Base-by-base conservation (phyloP, 2,113 vertebrate species). In the Rousettus leschenaultii region DNA sequence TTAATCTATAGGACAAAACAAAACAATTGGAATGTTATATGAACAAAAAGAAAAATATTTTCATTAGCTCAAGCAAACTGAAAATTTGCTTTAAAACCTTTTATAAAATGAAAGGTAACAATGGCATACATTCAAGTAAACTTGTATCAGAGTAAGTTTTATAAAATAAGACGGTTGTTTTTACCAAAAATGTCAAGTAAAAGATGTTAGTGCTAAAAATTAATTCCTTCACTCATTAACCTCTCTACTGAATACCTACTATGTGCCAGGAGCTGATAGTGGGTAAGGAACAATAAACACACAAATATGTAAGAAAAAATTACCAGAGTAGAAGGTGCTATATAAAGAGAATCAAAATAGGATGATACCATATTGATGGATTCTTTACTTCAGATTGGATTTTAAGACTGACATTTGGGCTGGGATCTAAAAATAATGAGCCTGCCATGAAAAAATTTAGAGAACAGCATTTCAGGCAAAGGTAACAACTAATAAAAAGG, bases 1-100 rank as follows among this genome's bases (percentile, higher is more conserved):
- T 99, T 98, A 99, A 98, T 98, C 99, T 99, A 98, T 97, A 97
- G 77, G 71, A 98, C 89, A 98, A 94, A 83, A 98, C 26, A 84
- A 95, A 97, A 94, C 45, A 96, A 95, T n/a, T 86, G 13, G 48
- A 95, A 97, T 51, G 63, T 95, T 94, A 95, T 2, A 93, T 21
- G 11, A 86, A 86, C 30, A 92, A 92, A 95, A 89, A 59, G 13
- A 22, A 95, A 94, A 87, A 89, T 57, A 96, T 84, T 80, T 95
- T 83, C 55, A 79, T 91, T 91, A 96, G 77, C 11, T 92, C 35
- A 95, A 92, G 80, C 61, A 96, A 94, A 95, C 14, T 86, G 11
- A 40, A n/a, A 91, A n/a, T 30, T 77, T 68, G 40, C 80, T 92
- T 16, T 15, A 92, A 92, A 97, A 88, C 15, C 33, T 83, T 89